Base-by-base conservation (phyloP, 2,113 vertebrate genomes). In the Aspiorhynchus laticeps region DNA sequence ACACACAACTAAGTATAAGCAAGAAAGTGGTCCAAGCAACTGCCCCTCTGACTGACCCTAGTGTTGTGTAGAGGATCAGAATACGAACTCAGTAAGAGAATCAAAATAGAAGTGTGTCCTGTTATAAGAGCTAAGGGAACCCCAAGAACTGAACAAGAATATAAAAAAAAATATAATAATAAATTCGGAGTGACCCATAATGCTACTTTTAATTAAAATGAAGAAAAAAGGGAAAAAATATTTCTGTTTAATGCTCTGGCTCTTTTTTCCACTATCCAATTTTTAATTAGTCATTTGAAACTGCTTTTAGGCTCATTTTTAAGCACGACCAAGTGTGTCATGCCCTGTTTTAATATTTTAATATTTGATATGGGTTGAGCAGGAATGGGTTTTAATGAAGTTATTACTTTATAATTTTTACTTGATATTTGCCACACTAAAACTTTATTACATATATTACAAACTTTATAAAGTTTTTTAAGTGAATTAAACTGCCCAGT, bases 201-300 rank as follows among this genome's bases (percentile, higher is more conserved):
- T 76, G 74, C 74, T 28, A 26, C 41, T 26, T 26, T 26, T 76
- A 46, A 76, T 76, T 76, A 46, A 28, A 76, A 76, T 26, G 24
- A n/a, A 76, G 38, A 12, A 76, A 26, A 75, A 28, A 15, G 2
- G 10, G 11, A 0, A 3, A 21, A 69, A 41, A 24, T 69, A 71
- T 71, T 21, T 71, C 36, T 21, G 3, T 73, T 38, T 73, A 73
- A 73, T 75, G 24, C 73, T 75, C 24, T 46, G n/a, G 41, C 24
- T 26, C 41, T 46, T 75, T 46, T 74, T 75, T 26, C 10, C 21
- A 75, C 26, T 43, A 75, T 46, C 73, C 38, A 15, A 7, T 26
- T 46, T 74, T 76, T 76, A 76, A 48, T 48, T 76, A 46, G 41
- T 7, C n/a, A 74, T 74, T 41, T 74, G 31, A 69, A 36, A 74